Base-by-base conservation (phyloP, 2,797 vertebrate genomes). In the Acanthornis magna region DNA sequence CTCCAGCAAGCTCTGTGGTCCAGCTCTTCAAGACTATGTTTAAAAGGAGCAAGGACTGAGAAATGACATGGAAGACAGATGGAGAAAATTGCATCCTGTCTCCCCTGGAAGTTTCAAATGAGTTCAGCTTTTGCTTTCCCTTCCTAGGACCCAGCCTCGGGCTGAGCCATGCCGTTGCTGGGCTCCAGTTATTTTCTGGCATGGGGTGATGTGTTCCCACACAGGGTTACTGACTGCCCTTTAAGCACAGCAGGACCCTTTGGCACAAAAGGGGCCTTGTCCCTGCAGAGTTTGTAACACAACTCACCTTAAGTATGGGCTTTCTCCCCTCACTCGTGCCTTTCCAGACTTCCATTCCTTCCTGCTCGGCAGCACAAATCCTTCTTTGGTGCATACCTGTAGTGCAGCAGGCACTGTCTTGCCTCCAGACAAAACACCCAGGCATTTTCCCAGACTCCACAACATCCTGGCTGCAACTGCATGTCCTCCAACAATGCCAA, bases 201-300 rank as follows among this genome's bases (percentile, higher is more conserved):
- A 1, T 22, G 18, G 36, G 25, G 32, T 6, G 5, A 57, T 7
- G 2, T 38, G 43, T 43, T 88, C 61, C 47, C 63, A 65, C 16
- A 13, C 0, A 0, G 32, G 16, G 25, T 76, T 51, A 47, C 61
- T 42, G 23, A 22, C 30, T 0, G 0, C 2, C 32, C 32, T 68
- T 45, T 50, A 50, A 40, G 63, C 36, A 65, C 50, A 57, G 66
- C 29, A 25, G 61, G 58, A 58, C 36, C 48, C 81, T 73, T 53
- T 40, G 43, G 66, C 48, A 71, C 48, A 38, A 70, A 57, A 67
- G 23, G 19, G 29, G 5, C 42, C 22, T 62, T 0, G 0, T 89
- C 36, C 34, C 57, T 76, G 51, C 47, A 50, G 60, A 73, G 51
- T 67, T 30, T 78, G 27, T 45, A 76, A 76, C 34, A 65, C 32